Evolutionary conservation across 2,113 vertebrate genomes (phyloP), one percentile per base, ranked within the genome.

Genomic region (Blennius ocellaris): DNA sequence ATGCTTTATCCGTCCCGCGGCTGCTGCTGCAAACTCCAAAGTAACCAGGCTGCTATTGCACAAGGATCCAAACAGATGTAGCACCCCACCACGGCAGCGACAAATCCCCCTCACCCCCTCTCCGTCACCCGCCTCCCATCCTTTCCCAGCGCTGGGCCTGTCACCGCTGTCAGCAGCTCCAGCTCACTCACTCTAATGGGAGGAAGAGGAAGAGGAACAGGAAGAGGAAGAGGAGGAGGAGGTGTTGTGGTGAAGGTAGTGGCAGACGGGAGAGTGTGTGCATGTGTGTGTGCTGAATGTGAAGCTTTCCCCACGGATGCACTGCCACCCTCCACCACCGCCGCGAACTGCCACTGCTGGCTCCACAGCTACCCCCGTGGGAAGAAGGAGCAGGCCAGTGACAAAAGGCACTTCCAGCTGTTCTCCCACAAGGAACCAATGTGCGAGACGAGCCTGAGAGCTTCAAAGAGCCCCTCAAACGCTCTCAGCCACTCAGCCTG

Each of bases 101-200:
- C 21, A 4, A 30, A 30, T 30, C 21, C 21, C 21, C 21, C 21
- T 30, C 21, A 30, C 21, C 21, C 21, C 21, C 21, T 30, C 21
- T 30, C 10, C 54, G 8, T 9, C 12, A 69, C 48, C 48, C 49
- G n/a, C 53, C 59, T 44, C 41, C 58, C 68, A 38, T 59, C 44
- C 38, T 48, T 61, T 65, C 78, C 69, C 57, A 11, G 39, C 6
- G 3, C 74, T 38, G 48, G 39, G 73, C 66, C 86, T 84, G 81
- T 88, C 88, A 89, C 17, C 6, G 74, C 80, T 83, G 82, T 88
- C 88, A 87, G 75, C 79, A 84, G 79, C 77, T 51, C 38, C 17
- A 74, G 70, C 78, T 84, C 78, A 51, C 61, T 85, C 76, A 44
- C 67, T 75, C 70, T 83, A 84, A 87, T 76, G 73, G 78, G 73